A percentile compares a stretch with the other conserved stretches of the same genome.
These are phyloP conservation scores for Xyrauchen texanus DNA, from an alignment of 2,113 vertebrate genomes.

Conservation along the genomic window DNA sequence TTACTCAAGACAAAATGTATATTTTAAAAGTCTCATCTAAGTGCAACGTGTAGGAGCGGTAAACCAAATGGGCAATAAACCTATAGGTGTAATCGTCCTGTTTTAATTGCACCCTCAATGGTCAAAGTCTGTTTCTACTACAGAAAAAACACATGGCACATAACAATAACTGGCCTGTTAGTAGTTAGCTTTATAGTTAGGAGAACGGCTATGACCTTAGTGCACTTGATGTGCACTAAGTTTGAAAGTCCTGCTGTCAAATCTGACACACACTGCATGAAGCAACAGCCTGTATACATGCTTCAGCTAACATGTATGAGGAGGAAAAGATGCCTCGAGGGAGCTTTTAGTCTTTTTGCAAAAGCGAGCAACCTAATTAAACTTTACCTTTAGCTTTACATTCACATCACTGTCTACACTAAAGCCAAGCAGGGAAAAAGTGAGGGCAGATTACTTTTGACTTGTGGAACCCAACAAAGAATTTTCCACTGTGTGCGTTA, in stretches of 20 bases:
- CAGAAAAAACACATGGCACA: conserved; percentile 5
- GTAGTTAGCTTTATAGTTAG: conserved; percentile 17
- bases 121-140: conserved; percentile 18
- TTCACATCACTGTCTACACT: conserved; percentile 38
- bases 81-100: not conserved
- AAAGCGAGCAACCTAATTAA: not conserved
- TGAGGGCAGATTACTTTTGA: conserved; percentile 1
- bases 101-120: conserved; percentile 16
- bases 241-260: not conserved
- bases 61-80: conserved; percentile 6
- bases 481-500: conserved; percentile 25
- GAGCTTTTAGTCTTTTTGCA: not conserved
- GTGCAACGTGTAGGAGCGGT: not conserved
- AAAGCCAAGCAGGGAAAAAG: conserved; percentile 58
- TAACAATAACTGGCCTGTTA: conserved; percentile 2
- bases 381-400: not conserved
- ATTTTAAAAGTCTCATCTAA: not conserved
- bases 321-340: not conserved
- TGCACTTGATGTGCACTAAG: not conserved
- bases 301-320: conserved; percentile 1
- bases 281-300: not conserved
- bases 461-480: conserved; percentile 46
- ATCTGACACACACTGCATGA: not conserved
- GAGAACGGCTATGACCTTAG: not conserved
- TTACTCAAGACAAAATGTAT: not conserved